Percentiles rank a stretch among this genome's conserved stretches.
Conservation (phyloP, 2,113 vertebrate genomes). For the Corydoras maculifer region DNA sequence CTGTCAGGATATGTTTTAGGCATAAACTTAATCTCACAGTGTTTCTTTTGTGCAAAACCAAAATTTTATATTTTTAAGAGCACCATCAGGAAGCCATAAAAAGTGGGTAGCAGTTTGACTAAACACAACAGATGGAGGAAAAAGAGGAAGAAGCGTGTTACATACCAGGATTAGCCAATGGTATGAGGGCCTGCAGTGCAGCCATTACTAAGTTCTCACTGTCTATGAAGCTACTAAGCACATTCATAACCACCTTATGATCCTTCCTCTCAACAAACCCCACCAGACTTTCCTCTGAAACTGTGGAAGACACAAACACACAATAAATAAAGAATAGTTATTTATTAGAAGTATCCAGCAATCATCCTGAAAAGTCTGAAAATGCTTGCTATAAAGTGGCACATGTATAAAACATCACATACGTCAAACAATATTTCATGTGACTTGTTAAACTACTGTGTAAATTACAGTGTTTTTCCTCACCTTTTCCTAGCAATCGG, state of each 20-base stretch:
- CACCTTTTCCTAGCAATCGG: constrained; percentile 82
- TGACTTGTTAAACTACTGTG: neutral
- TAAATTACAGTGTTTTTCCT: too few species aligned
- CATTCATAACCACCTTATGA: constrained; percentile 72
- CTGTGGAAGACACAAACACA: constrained; percentile 51
- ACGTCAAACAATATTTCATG: neutral
- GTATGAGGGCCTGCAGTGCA: constrained; percentile 75
- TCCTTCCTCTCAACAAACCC: constrained; percentile 93
- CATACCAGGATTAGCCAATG: constrained; percentile 79
- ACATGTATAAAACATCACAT: too few species aligned
- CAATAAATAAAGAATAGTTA: neutral
- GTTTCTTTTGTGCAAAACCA: too few species aligned
- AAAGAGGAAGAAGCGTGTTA: neutral
- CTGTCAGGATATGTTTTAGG: too few species aligned
- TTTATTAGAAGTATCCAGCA: neutral
- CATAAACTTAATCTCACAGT: too few species aligned
- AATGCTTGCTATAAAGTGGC: too few species aligned
- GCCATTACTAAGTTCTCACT: constrained; percentile 73
- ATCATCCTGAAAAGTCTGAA: neutral
- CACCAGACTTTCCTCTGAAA: constrained; percentile 78
- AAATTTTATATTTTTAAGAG: neutral
- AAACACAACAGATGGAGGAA: neutral
- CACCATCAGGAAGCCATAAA: neutral
- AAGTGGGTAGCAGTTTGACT: too few species aligned
- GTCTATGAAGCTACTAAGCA: constrained; percentile 69